These are phyloP conservation scores for Gopherus flavomarginatus DNA, from an alignment of 2,113 vertebrate genomes.

Conservation along the genomic window DNA sequence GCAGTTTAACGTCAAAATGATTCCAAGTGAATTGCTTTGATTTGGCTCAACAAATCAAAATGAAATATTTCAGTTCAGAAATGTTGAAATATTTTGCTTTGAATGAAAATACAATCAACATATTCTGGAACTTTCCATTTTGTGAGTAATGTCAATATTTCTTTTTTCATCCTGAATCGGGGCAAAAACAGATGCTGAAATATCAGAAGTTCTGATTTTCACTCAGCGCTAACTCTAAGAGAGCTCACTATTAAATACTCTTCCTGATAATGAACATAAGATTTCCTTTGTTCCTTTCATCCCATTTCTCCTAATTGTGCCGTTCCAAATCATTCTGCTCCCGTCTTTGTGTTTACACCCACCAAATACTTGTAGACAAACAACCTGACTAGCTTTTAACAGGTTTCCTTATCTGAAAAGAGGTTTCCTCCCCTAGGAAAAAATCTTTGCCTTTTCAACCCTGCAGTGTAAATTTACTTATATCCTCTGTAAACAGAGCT, in stretches of 20 bases:
- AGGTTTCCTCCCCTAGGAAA: background rate
- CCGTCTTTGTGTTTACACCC: background rate
- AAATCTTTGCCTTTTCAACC: background rate
- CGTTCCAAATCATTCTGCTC: background rate
- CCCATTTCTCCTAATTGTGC: background rate
- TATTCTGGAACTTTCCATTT: background rate
- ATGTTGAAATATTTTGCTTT: background rate
- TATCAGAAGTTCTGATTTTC: background rate
- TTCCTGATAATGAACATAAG: background rate
- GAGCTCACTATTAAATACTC: background rate
- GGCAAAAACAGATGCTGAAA: background rate
- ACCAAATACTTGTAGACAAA: background rate
- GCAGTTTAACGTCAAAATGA: background rate
- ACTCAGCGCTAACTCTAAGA: background rate
- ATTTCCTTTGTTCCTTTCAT: background rate
- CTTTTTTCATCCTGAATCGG: background rate
- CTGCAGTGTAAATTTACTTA: background rate
- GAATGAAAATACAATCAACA: background rate
- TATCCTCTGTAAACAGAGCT: background rate
- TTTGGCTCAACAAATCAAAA: background rate
- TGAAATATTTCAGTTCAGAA: background rate
- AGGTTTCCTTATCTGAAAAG: background rate
- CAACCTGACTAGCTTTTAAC: background rate
- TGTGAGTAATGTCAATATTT: background rate
- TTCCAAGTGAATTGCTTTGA: background rate